Conservation (phyloP, 2,888 invertebrate species). For the Drosophila pseudotalamancana region DNA sequence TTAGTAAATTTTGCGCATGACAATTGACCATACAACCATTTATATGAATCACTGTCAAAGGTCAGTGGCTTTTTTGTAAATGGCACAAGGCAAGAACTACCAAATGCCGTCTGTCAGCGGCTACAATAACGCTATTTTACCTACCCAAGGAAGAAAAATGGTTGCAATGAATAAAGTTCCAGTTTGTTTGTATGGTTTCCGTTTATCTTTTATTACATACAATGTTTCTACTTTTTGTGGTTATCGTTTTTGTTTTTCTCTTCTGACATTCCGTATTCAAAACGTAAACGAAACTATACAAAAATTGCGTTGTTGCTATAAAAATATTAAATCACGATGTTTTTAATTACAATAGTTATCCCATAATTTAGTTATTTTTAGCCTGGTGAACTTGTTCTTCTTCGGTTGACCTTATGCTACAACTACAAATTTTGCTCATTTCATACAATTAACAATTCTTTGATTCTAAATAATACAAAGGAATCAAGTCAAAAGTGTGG, state of each 20-base stretch:
- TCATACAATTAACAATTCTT: slow-evolving; percentile 44
- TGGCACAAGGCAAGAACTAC: slow-evolving; percentile 1
- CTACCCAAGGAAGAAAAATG: slow-evolving; percentile 11
- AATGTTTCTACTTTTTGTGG: slow-evolving; percentile 32
- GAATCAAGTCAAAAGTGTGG: slow-evolving; percentile 43
- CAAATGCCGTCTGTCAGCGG: too few relatives aligned
- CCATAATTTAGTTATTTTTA: slow-evolving; percentile 59
- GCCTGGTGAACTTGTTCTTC: slow-evolving; percentile 23
- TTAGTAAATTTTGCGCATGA: slow-evolving; percentile 51
- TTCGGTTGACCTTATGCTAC: slow-evolving; percentile 34
- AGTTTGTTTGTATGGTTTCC: slow-evolving; percentile 55
- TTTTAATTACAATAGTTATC: slow-evolving; percentile 60
- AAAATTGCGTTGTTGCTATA: slow-evolving; percentile 56
- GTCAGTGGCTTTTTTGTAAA: slow-evolving; percentile 61
- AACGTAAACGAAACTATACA: slow-evolving; percentile 63
- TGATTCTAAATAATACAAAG: slow-evolving; percentile 42
- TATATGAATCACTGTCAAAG: slow-evolving; percentile 53
- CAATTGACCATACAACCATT: not conserved
- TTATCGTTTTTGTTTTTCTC: slow-evolving; percentile 19
- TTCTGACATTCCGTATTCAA: slow-evolving; percentile 35
- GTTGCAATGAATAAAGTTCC: slow-evolving; percentile 15
- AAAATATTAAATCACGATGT: slow-evolving; percentile 66
- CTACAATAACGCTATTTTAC: slow-evolving; percentile 18
- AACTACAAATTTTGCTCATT: slow-evolving; percentile 46
- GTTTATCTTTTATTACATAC: slow-evolving; percentile 56